phyloP scores from a whole-genome alignment of 2,797 vertebrate genomes.

The Melanotaenia trifasciata region DNA sequence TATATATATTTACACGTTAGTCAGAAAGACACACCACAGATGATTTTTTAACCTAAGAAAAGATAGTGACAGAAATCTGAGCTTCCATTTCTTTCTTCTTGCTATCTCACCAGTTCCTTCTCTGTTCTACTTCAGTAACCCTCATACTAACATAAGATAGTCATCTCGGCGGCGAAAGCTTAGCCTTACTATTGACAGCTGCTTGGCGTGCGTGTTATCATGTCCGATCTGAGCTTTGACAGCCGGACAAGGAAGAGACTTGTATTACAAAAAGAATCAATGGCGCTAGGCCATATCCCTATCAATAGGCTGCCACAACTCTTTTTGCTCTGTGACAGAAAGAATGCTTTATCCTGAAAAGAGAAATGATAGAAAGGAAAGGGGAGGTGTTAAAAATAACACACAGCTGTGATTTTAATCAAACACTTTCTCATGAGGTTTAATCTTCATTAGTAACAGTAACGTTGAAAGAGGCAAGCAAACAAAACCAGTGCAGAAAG shows the following conservation, averaged over 20 bases:
- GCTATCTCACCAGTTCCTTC: constrained; percentile 35
- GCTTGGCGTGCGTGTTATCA: constrained; percentile 72
- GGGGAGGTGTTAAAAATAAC: constrained; percentile 30
- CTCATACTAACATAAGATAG: constrained; percentile 67
- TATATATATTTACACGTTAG: constrained; percentile 22
- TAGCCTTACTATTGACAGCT: constrained; percentile 69
- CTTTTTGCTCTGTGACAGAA: constrained; percentile 69
- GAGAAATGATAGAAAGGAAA: constrained; percentile 18
- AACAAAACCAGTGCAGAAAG: constrained; percentile 17
- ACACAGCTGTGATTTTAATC: constrained; percentile 6
- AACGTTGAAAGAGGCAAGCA: constrained; percentile 2
- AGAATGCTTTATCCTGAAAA: constrained; percentile 53
- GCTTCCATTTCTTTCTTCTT: constrained; percentile 33
- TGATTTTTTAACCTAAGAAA: constrained; percentile 43
- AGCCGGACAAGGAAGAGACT: constrained; percentile 77
- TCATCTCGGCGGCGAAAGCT: constrained; percentile 69
- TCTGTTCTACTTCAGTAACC: constrained; percentile 20
- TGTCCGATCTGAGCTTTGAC: constrained; percentile 82
- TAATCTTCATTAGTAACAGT: constrained; percentile 38
- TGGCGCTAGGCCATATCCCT: constrained; percentile 72
- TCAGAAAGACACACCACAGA: constrained; percentile 1
- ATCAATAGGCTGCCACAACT: constrained; percentile 77
- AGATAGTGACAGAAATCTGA: constrained; percentile 54
- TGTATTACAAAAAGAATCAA: constrained; percentile 84
- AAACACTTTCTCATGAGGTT: constrained; percentile 23